Percentiles rank a stretch among this genome's conserved stretches.
phyloP scores from a whole-genome alignment of 1,140 invertebrate species.

The Lutraria rhynchaena region DNA sequence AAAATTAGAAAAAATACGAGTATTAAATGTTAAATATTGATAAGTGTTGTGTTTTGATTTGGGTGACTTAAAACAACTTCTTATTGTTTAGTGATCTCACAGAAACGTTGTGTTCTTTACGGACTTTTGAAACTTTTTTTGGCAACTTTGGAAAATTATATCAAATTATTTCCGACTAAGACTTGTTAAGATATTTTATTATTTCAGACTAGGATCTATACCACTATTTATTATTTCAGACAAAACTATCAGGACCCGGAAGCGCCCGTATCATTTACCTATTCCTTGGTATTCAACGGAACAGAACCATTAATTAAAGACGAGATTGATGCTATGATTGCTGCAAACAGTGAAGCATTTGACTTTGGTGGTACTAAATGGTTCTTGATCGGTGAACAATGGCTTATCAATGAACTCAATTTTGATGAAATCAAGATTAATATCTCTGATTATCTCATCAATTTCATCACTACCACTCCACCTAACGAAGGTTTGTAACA shows the following conservation, averaged over 20 bases:
- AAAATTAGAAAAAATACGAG: too few relatives aligned
- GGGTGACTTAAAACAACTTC: too few relatives aligned
- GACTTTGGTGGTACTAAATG: slow-evolving; percentile 37
- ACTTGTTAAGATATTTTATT: too few relatives aligned
- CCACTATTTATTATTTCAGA: too few relatives aligned
- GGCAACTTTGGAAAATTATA: too few relatives aligned
- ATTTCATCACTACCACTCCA: slow-evolving; percentile 19
- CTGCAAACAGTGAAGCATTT: slow-evolving; percentile 28
- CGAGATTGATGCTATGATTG: slow-evolving; percentile 46
- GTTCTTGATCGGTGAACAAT: slow-evolving; percentile 38
- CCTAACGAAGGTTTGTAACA: slow-evolving; percentile 12
- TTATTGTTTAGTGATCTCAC: too few relatives aligned
- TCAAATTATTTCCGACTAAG: too few relatives aligned
- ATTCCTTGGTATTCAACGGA: slow-evolving; percentile 45
- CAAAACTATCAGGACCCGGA: slow-evolving; percentile 47
- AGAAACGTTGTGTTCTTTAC: too few relatives aligned
- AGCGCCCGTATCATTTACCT: slow-evolving; percentile 42
- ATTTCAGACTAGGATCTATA: too few relatives aligned
- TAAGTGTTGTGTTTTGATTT: too few relatives aligned
- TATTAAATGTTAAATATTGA: too few relatives aligned
- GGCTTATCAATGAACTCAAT: slow-evolving; percentile 37
- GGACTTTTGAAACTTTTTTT: too few relatives aligned
- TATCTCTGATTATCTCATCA: slow-evolving; percentile 54
- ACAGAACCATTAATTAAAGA: slow-evolving; percentile 52
- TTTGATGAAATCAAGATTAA: slow-evolving; percentile 55